Evolutionary conservation across 2,888 invertebrate species (phyloP).

Genomic region (Mythimna albipuncta): DNA sequence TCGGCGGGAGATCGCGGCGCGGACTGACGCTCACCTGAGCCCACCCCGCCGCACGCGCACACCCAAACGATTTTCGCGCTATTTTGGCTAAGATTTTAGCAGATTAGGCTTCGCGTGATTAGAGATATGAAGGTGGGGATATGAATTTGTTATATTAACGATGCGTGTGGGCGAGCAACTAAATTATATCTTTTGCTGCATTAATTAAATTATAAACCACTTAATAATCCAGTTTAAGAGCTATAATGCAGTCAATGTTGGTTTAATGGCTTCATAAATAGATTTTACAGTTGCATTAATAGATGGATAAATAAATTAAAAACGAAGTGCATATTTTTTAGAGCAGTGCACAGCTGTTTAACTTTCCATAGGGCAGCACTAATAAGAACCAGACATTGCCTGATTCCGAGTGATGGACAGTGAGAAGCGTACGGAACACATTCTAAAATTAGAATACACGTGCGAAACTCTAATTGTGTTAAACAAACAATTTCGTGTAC

Average conservation of each 20-base stretch:
- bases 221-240: conserved; percentile 78
- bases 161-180: conserved; percentile 83
- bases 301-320: conserved; percentile 30
- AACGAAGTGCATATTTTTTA: conserved; percentile 64
- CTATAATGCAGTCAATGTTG: conserved; percentile 56
- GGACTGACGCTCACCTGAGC: conserved; percentile 87
- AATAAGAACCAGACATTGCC: conserved; percentile 82
- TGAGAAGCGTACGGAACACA: conserved; percentile 76
- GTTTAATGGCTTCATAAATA: conserved; percentile 47
- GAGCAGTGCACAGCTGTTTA: conserved; percentile 69
- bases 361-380: conserved; percentile 73
- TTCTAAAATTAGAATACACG: conserved; percentile 86
- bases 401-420: conserved; percentile 86
- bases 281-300: conserved; percentile 53
- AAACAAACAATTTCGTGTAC: conserved; percentile 83
- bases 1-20: conserved; percentile 87
- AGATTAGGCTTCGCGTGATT: conserved; percentile 88
- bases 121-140: conserved; percentile 82
- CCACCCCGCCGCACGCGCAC: conserved; percentile 85
- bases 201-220: conserved; percentile 76
- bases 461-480: conserved; percentile 88
- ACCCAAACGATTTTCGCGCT: conserved; percentile 89
- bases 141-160: conserved; percentile 74
- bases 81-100: conserved; percentile 90
- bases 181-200: conserved; percentile 78